Percentiles rank a stretch among this genome's conserved stretches.
Conservation (phyloP, 2,888 invertebrate species). For the Tenthredo notha region DNA sequence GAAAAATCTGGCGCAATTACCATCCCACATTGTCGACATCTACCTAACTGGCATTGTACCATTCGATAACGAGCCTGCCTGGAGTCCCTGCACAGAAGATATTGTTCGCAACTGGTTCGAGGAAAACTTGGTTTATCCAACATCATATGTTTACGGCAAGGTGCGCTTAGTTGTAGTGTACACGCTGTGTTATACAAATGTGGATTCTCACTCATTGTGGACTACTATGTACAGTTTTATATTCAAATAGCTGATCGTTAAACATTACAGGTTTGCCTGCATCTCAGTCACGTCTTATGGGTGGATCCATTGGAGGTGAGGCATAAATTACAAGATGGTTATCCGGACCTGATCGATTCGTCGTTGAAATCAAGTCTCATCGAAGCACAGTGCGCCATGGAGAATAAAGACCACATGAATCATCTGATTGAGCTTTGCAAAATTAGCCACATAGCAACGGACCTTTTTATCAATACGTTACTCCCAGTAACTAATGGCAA, state of each 20-base stretch:
- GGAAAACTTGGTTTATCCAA: conserved; percentile 63
- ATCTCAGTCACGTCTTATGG: conserved; percentile 83
- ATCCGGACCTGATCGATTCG: conserved; percentile 79
- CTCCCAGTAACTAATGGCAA: not conserved
- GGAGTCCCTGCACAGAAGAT: conserved; percentile 79
- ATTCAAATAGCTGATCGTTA: conserved; percentile 69
- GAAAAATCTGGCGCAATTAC: conserved; percentile 72
- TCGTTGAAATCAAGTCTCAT: conserved; percentile 81
- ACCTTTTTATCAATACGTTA: not conserved
- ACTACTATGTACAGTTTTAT: no score
- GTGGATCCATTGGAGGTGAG: conserved; percentile 83
- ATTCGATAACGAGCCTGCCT: conserved; percentile 80
- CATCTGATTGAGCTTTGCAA: conserved; percentile 79
- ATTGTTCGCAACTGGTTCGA: conserved; percentile 76
- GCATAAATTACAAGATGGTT: conserved; percentile 80
- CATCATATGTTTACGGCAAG: conserved; percentile 71
- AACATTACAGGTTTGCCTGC: conserved; percentile 80
- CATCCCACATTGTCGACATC: conserved; percentile 79
- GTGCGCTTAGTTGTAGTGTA: conserved; percentile 59
- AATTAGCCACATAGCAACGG: conserved; percentile 68
- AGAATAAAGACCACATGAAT: conserved; percentile 79
- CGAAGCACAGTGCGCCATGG: conserved; percentile 75
- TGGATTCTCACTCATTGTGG: conserved; percentile 77
- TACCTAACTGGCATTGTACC: conserved; percentile 80
- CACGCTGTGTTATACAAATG: conserved; percentile 74